Conservation (phyloP, 2,797 vertebrate species). For the Etheostoma perlongum region DNA sequence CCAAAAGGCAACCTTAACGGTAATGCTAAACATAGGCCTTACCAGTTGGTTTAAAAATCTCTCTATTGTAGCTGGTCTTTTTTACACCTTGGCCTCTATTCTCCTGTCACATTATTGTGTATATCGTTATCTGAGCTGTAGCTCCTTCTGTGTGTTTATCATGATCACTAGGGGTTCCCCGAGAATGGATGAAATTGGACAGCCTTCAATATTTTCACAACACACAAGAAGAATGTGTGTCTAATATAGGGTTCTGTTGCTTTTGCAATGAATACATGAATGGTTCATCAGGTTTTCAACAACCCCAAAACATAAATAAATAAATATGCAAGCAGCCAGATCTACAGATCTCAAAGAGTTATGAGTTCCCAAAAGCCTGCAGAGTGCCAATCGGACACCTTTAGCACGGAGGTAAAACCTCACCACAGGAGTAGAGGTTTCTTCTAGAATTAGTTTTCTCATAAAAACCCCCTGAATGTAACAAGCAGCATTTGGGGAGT, state of each 20-base stretch:
- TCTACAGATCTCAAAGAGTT: conserved; percentile 47
- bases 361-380: conserved; percentile 32
- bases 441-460: conserved; percentile 48
- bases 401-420: background rate
- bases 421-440: conserved; percentile 13
- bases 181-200: conserved; percentile 63
- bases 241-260: conserved; percentile 78
- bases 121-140: conserved; percentile 49
- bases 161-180: conserved; percentile 52
- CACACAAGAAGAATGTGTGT: conserved; percentile 67
- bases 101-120: conserved; percentile 51
- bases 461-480: conserved; percentile 53
- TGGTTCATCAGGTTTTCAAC: conserved; percentile 37
- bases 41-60: conserved; percentile 13
- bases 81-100: conserved; percentile 38
- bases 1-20: conserved; percentile 53
- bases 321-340: conserved; percentile 31
- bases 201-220: conserved; percentile 77
- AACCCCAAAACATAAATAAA: conserved; percentile 4
- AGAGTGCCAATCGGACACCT: conserved; percentile 49
- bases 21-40: conserved; percentile 38
- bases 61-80: conserved; percentile 28
- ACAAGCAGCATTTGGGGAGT: conserved; percentile 66
- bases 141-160: conserved; percentile 4
- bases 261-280: conserved; percentile 73